These are phyloP conservation scores for Gnatocerus cornutus DNA, from an alignment of 2,888 invertebrate species.

Conservation along the genomic window DNA sequence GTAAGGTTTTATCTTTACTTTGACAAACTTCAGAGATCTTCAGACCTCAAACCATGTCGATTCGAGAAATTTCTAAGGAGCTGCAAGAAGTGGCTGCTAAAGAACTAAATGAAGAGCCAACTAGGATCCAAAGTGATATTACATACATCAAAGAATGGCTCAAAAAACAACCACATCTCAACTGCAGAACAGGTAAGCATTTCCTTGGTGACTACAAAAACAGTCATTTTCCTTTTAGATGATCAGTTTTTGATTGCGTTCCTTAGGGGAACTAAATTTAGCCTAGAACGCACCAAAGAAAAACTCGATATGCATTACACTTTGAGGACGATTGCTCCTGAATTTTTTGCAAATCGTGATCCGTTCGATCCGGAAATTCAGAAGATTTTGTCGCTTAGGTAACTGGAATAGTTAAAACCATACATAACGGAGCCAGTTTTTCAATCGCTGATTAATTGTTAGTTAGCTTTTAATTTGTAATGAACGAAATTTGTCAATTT, in stretches of 20 bases:
- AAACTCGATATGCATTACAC: slow-evolving; percentile 12
- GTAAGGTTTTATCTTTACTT: too few species aligned
- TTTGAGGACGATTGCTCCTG: neutral
- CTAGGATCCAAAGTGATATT: slow-evolving; percentile 71
- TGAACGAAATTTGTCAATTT: too few species aligned
- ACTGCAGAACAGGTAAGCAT: slow-evolving; percentile 73
- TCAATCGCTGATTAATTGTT: too few species aligned
- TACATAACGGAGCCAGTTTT: too few species aligned
- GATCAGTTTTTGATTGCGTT: slow-evolving; percentile 5
- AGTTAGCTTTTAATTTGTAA: too few species aligned
- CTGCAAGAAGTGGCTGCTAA: slow-evolving; percentile 72
- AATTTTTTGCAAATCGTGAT: neutral
- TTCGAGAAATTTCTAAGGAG: slow-evolving; percentile 67
- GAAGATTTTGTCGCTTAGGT: too few species aligned
- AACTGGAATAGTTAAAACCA: too few species aligned
- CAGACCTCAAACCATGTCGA: too few species aligned
- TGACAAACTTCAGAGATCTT: too few species aligned
- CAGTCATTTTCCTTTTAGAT: too few species aligned
- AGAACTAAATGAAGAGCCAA: slow-evolving; percentile 75
- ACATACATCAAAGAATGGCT: slow-evolving; percentile 75
- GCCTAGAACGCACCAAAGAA: slow-evolving; percentile 1
- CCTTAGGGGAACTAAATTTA: slow-evolving; percentile 2
- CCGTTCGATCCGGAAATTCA: slow-evolving; percentile 5
- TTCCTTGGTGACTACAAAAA: too few species aligned
- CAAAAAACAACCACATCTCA: slow-evolving; percentile 74